These are phyloP conservation scores for Linepithema humile DNA, from an alignment of 1,140 invertebrate genomes.

Conservation along the genomic window DNA sequence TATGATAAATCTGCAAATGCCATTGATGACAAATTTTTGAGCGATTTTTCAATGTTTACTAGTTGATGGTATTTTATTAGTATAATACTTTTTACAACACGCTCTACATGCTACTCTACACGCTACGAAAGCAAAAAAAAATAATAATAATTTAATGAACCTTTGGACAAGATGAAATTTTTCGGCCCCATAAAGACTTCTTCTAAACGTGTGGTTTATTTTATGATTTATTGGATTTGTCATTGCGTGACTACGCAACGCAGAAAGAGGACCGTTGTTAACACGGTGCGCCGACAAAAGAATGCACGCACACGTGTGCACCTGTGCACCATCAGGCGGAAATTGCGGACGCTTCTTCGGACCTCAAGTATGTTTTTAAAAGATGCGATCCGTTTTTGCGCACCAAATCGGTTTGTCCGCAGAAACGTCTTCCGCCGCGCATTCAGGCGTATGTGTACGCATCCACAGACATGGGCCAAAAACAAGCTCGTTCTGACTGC, in stretches of 20 bases:
- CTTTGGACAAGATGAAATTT: background rate
- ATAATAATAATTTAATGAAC: background rate
- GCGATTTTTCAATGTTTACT: no score
- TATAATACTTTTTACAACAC: no score
- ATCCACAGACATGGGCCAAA: constrained; percentile 22
- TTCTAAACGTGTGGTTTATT: constrained; percentile 63
- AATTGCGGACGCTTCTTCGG: constrained; percentile 65
- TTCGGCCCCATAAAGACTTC: background rate
- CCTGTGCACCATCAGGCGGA: constrained; percentile 18
- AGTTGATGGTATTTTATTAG: no score
- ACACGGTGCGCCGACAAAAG: constrained; percentile 10
- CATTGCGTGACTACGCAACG: constrained; percentile 30
- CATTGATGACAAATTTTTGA: constrained; percentile 13
- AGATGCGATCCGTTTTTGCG: constrained; percentile 79
- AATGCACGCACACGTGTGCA: background rate
- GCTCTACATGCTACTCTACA: no score
- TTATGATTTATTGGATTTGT: constrained; percentile 66
- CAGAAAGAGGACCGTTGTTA: constrained; percentile 37
- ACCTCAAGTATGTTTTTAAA: constrained; percentile 80
- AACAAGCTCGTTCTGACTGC: constrained; percentile 34
- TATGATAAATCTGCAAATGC: background rate
- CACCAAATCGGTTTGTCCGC: constrained; percentile 68
- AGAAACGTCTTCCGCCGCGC: constrained; percentile 55
- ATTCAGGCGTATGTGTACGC: background rate
- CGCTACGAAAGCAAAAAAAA: background rate